Percentiles rank a stretch among this genome's conserved stretches.
phyloP scores from a whole-genome alignment of 2,113 vertebrate species.

The Pituophis catenifer region DNA sequence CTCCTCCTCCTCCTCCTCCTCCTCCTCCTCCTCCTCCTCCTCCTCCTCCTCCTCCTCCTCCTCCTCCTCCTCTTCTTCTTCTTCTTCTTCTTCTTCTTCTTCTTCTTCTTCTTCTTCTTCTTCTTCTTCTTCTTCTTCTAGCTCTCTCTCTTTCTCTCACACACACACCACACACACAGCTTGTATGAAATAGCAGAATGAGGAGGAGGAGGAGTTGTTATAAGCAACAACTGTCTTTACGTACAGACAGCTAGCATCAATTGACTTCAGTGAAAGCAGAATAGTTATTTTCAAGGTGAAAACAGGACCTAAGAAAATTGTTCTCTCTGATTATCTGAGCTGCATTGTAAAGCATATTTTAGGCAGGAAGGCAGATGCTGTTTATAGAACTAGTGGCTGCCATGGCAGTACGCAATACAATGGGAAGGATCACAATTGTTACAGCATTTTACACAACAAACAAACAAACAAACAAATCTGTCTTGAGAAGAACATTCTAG shows the following conservation, averaged over 20 bases:
- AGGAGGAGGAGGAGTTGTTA: neutral
- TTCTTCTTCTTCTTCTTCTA: too few species aligned
- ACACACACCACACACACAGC: neutral
- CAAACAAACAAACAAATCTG: neutral
- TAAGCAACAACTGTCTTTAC: neutral
- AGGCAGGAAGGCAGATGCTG: conserved; percentile 1
- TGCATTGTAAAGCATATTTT: neutral
- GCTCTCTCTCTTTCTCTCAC: neutral
- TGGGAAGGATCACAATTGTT: neutral
- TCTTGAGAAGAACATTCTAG: neutral
- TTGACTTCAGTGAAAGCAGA: neutral
- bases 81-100: too few species aligned
- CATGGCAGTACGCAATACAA: neutral
- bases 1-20: too few species aligned
- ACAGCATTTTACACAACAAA: neutral
- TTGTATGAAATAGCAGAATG: neutral
- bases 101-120: too few species aligned
- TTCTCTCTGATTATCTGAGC: conserved; percentile 15
- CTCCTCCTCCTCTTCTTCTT: too few species aligned
- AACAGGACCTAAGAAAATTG: neutral
- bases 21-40: too few species aligned
- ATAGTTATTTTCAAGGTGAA: conserved; percentile 12
- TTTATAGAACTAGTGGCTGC: conserved; percentile 7
- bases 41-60: too few species aligned
- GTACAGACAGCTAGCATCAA: neutral